Percentiles rank a stretch among this genome's conserved stretches.
Evolutionary conservation across 2,113 vertebrate species (phyloP).

Genomic region (Gnathonemus echidnorhynchus): DNA sequence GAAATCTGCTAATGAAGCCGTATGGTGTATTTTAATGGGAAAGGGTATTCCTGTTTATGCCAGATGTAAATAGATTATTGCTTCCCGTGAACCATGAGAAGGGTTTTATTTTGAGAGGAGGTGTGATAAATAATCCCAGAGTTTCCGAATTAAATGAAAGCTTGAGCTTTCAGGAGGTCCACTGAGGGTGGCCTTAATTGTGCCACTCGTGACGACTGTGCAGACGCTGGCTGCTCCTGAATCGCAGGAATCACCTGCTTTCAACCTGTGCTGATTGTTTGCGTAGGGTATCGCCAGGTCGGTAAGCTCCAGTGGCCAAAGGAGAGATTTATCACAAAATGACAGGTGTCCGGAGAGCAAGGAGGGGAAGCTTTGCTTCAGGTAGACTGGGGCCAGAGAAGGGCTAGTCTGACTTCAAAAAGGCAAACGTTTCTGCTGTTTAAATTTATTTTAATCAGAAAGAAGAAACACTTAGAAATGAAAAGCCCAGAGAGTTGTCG

Average conservation of each 20-base stretch:
- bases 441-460: conserved; percentile 26
- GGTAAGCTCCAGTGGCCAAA: not conserved
- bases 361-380: conserved; percentile 42
- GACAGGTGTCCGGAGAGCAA: conserved; percentile 49
- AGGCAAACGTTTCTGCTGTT: conserved; percentile 31
- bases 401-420: conserved; percentile 16
- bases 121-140: not conserved
- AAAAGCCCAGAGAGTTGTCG: conserved; percentile 15
- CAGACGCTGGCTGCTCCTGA: not conserved
- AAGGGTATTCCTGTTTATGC: not conserved
- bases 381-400: conserved; percentile 35
- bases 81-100: not conserved
- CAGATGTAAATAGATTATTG: not conserved
- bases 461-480: conserved; percentile 25
- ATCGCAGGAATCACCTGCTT: not conserved
- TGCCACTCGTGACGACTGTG: not conserved
- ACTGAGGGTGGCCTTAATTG: not conserved
- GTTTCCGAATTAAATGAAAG: not conserved
- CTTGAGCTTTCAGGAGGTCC: not conserved
- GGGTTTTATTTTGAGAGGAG: not conserved
- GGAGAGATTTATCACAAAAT: not conserved
- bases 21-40: not conserved
- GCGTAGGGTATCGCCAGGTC: not conserved
- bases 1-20: not conserved
- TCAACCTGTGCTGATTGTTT: not conserved